Evolutionary conservation across 2,797 vertebrate genomes (phyloP).

Genomic region (Tiaroga cobitis): DNA sequence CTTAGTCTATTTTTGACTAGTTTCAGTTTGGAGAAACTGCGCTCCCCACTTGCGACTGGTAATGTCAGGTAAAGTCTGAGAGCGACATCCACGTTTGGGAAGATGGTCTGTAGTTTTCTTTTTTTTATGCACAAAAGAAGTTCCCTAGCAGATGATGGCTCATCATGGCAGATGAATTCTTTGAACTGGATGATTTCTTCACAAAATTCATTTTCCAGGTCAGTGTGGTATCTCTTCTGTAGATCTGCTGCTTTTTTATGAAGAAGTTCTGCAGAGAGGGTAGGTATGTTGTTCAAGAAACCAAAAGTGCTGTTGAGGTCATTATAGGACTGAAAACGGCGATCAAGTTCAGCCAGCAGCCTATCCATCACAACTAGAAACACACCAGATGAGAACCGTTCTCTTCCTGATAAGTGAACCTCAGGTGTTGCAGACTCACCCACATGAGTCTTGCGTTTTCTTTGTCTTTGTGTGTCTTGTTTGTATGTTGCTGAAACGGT

Average conservation of each 20-base stretch:
- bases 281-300: background rate
- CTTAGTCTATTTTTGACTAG: background rate
- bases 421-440: slow-evolving; percentile 1
- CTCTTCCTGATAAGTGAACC: background rate
- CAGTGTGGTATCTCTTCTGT: background rate
- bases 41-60: background rate
- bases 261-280: background rate
- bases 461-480: slow-evolving; percentile 18
- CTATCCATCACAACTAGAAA: background rate
- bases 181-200: background rate
- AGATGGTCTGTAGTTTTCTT: background rate
- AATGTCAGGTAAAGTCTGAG: background rate
- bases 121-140: background rate
- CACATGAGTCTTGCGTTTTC: slow-evolving; percentile 12
- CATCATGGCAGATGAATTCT: background rate
- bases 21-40: background rate
- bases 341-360: no score
- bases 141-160: background rate
- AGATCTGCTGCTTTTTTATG: background rate
- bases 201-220: background rate
- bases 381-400: background rate
- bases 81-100: background rate
- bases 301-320: background rate
- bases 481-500: background rate
- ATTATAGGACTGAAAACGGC: no score